Conservation (phyloP, 1,140 invertebrate genomes). For the Solenopsis fugax region DNA sequence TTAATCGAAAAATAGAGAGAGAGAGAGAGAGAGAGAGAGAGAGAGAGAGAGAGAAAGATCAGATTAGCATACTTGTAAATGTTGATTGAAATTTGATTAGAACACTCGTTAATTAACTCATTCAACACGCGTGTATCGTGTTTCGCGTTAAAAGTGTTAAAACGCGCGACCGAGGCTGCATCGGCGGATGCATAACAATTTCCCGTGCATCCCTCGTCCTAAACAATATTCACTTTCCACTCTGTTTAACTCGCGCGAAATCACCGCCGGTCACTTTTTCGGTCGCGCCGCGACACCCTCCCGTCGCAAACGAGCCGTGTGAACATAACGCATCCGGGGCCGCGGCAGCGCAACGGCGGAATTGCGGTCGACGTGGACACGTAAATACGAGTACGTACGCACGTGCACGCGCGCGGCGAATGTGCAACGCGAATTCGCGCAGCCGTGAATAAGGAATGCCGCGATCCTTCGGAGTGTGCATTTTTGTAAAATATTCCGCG, state of each 20-base stretch:
- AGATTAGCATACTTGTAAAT: background rate
- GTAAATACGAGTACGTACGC: background rate
- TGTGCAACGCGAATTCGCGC: constrained; percentile 50
- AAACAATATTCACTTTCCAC: constrained; percentile 48
- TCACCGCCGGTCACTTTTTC: constrained; percentile 35
- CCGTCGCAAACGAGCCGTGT: constrained; percentile 43
- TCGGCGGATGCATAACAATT: background rate
- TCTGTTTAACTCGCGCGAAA: constrained; percentile 33
- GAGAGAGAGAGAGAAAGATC: background rate
- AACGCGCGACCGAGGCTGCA: background rate
- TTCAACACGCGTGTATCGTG: background rate
- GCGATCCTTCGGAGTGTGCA: constrained; percentile 65
- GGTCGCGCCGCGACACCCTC: constrained; percentile 20
- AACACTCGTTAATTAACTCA: background rate
- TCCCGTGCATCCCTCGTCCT: background rate
- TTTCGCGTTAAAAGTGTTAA: constrained; percentile 2
- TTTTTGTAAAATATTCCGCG: constrained; percentile 77
- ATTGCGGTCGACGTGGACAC: constrained; percentile 32
- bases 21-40: background rate
- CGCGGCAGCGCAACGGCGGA: constrained; percentile 8
- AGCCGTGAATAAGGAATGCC: constrained; percentile 71
- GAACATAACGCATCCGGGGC: constrained; percentile 29
- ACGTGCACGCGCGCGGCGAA: background rate
- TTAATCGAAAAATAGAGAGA: background rate
- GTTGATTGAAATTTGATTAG: background rate